Base-by-base conservation (phyloP, 2,888 invertebrate species). In the Platypus cylindrus region DNA sequence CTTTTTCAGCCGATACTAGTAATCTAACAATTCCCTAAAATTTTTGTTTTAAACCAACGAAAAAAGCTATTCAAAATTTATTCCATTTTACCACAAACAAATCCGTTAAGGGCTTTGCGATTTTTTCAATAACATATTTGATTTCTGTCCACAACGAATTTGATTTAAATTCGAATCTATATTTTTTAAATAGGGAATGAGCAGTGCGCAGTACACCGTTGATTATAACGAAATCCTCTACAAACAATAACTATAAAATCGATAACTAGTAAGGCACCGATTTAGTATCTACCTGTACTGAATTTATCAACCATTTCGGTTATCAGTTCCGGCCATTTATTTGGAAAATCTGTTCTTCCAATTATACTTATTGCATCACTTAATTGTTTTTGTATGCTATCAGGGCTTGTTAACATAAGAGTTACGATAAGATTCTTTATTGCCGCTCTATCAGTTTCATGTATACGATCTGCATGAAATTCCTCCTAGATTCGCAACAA, bases 281-380 rank as follows among this genome's bases (percentile, higher is more conserved):
- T 5, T 11, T 26, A 26, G 5, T 20, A 20, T n/a, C 9, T 33
- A 74, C 76, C 81, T 37, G 82, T 79, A 26, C 73, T 71, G 60
- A 97, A 91, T 55, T 93, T 89, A 30, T 80, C 78, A 8, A 95
- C 86, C 85, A 99, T 87, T 58, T 93, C 84, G 20, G 82, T 73
- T 16, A 98, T 81, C 2, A 99, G 71, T 44, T 80, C 79, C 0
- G 89, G 91, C 98, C 98, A 98, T 58, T 91, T 87, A 41, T 80
- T 76, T 0, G 98, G 98, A 58, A 98, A 99, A 65, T 98, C 98
- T 49, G 84, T 78, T 55, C 83, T 81, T n/a, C 95, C 95, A 39
- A 97, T 94, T 16, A 91, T 87, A 47, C 90, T 86, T 24, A 97
- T 85, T 0, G 93, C 91, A 65, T 94, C 94, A 50, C 91, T 93